Conservation (phyloP, 2,888 invertebrate species). For the Melangyna quadrimaculata region DNA sequence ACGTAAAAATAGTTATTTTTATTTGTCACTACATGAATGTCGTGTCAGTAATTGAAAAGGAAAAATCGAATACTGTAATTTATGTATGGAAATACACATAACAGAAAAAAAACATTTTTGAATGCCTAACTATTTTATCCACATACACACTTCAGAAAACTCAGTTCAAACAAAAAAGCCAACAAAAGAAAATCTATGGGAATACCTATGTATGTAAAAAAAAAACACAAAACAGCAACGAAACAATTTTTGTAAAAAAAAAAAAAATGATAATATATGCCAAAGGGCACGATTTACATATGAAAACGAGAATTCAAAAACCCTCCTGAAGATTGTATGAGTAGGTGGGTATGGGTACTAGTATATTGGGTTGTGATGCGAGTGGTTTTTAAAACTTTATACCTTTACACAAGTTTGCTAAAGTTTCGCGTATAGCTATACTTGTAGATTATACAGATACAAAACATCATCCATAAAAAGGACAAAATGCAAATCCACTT, state of each 20-base stretch:
- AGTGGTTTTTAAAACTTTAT: constrained; percentile 7
- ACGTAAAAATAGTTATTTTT: neutral
- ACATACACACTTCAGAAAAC: constrained; percentile 5
- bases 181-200: constrained; percentile 13
- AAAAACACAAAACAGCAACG: constrained; percentile 7
- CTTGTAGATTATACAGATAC: constrained; percentile 35
- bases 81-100: neutral
- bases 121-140: constrained; percentile 7
- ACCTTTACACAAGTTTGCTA: neutral
- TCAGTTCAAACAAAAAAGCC: neutral
- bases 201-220: neutral
- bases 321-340: constrained; percentile 10
- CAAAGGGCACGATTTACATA: constrained; percentile 66
- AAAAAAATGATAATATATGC: constrained; percentile 59
- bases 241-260: neutral
- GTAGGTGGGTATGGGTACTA: neutral
- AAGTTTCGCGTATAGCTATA: neutral
- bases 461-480: constrained; percentile 55
- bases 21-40: neutral
- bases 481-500: constrained; percentile 65
- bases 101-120: neutral
- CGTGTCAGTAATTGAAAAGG: neutral
- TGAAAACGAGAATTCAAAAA: constrained; percentile 49
- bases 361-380: constrained; percentile 5
- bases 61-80: neutral